These are phyloP conservation scores for Brienomyrus longianalis DNA, from an alignment of 2,113 vertebrate species.

Conservation along the genomic window DNA sequence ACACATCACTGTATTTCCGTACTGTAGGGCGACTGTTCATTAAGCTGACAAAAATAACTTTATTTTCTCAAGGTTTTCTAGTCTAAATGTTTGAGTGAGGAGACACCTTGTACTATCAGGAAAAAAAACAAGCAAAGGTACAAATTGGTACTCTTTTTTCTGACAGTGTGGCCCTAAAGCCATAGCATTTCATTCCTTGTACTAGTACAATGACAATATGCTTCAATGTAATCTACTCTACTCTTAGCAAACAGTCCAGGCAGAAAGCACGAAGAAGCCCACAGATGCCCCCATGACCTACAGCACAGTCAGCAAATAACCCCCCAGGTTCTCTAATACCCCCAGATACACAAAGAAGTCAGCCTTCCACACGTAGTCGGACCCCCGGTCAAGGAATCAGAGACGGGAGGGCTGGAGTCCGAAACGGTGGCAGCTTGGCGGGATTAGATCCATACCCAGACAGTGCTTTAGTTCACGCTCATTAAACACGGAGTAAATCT, in stretches of 20 bases:
- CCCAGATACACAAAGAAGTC: neutral
- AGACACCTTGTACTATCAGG: neutral
- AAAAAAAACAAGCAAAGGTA: too few species aligned
- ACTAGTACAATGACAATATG: neutral
- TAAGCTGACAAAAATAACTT: neutral
- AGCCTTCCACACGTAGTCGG: neutral
- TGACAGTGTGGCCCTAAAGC: neutral
- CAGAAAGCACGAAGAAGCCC: neutral
- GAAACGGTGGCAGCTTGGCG: neutral
- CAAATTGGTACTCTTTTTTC: too few species aligned
- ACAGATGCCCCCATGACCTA: neutral
- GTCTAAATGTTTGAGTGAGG: neutral
- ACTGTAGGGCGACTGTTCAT: neutral
- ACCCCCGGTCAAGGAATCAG: neutral
- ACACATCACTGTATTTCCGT: neutral
- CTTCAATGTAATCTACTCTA: neutral
- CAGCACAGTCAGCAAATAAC: neutral
- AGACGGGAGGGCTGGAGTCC: neutral
- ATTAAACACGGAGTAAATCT: neutral
- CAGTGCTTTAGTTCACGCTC: neutral
- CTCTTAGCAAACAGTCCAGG: neutral
- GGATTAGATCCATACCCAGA: constrained; percentile 1
- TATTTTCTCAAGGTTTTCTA: neutral
- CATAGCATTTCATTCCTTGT: neutral
- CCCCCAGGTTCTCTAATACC: too few species aligned